Base-by-base conservation (phyloP, 1,140 invertebrate genomes). In the Neodiprion lecontei region DNA sequence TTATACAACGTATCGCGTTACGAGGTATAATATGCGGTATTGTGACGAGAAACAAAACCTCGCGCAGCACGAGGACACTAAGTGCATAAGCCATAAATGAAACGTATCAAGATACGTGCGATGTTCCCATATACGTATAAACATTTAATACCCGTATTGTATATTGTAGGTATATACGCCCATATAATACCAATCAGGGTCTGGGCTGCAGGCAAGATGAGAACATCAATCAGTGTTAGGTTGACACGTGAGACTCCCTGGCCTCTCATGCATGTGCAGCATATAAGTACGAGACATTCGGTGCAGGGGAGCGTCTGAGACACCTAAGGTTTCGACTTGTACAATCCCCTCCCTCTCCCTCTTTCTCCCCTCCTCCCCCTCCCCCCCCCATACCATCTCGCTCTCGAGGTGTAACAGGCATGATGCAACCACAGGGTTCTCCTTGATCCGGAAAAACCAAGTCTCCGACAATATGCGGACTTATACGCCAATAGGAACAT, bases 121-220 rank as follows among this genome's bases (percentile, higher is more conserved):
- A 61, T 61, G 53, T 12, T 61, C 53, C 28, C 28, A 40, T 5
- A 40, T 40, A 40, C 28, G 28, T 5, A 40, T 40, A 40, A 5
- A 5, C 5, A 40, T 40, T 3, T 5, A 40, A 40, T 79, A 1
- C 61, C 74, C 65, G 69, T 77, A n/a, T 79, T 72, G 61, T 75
- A 75, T 28, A 75, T 77, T 9, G 78, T 75, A 1, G 78, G 78
- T 40, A 40, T 40, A 40, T 40, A 40, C 28, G 28, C 28, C 28
- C 28, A 40, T 40, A 40, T 1, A 40, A 40, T 40, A 40, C 28
- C 28, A 1, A 40, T 40, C 28, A 40, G 47, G 76, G 74, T 53
- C 75, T 69, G 17, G 78, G 78, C 21, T 69, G 70, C 14, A 73
- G 11, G n/a, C 47, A 14, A 74, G 47, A 11, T 48, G 28, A 49